These are phyloP conservation scores for Microcebus jonahi DNA, from an alignment of 2,113 vertebrate species.

Conservation along the genomic window DNA sequence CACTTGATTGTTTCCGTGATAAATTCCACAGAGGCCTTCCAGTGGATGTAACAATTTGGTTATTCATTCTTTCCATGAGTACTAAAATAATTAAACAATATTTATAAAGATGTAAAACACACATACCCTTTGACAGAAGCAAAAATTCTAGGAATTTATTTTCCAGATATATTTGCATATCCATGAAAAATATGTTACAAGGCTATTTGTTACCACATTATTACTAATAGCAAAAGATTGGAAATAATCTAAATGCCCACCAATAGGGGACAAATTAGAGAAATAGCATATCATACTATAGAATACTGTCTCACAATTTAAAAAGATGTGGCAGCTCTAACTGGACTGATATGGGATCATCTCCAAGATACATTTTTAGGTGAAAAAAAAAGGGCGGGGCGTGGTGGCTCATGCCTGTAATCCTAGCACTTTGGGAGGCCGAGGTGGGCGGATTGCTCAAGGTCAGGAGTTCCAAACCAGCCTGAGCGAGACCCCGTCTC, in stretches of 20 bases:
- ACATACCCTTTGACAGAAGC: not conserved
- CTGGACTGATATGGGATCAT: not conserved
- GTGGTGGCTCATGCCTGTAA: too few species aligned
- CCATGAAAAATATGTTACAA: constrained; percentile 15
- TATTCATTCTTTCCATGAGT: constrained; percentile 10
- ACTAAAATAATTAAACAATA: constrained; percentile 22
- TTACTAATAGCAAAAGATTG: not conserved
- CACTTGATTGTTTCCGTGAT: constrained; percentile 19
- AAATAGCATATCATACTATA: not conserved
- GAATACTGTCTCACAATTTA: not conserved
- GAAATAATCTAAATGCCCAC: not conserved
- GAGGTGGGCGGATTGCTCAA: too few species aligned
- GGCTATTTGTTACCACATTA: not conserved
- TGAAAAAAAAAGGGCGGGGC: not conserved
- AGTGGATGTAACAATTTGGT: not conserved
- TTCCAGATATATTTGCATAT: not conserved
- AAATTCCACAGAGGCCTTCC: not conserved
- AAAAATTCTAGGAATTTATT: constrained; percentile 5
- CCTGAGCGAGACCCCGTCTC: too few species aligned
- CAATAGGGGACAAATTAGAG: not conserved
- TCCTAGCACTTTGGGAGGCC: too few species aligned
- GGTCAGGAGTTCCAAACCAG: too few species aligned
- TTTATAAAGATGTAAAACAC: not conserved
- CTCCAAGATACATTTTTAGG: not conserved
- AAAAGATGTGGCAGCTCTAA: not conserved